These are phyloP conservation scores for Myotis lucifugus DNA, from an alignment of 2,113 vertebrate genomes.

Conservation along the genomic window DNA sequence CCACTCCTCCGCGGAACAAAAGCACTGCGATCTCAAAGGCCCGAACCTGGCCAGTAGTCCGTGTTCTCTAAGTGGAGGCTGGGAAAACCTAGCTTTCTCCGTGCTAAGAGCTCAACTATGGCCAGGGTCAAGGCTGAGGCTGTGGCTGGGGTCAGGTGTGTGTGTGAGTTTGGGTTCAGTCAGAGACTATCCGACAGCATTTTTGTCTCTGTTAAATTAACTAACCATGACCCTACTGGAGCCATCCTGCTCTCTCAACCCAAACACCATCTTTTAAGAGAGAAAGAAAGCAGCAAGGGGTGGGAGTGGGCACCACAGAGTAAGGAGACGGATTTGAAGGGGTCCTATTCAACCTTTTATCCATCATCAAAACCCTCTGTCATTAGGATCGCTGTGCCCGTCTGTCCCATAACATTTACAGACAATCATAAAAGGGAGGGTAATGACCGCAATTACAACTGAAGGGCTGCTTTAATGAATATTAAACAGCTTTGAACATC, in stretches of 20 bases:
- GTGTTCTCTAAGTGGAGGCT: neutral
- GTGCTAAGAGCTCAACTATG: neutral
- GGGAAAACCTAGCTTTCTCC: neutral
- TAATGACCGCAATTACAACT: conserved; percentile 83
- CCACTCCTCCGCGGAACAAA: neutral
- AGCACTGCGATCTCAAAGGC: neutral
- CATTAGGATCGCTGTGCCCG: conserved; percentile 65
- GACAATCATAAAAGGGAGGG: conserved; percentile 78
- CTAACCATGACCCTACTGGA: conserved; percentile 21
- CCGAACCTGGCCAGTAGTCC: neutral
- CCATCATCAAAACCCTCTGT: conserved; percentile 59
- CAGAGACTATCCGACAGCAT: neutral
- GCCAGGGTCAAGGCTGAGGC: neutral
- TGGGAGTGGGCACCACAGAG: neutral
- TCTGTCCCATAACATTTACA: conserved; percentile 76
- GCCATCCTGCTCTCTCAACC: conserved; percentile 21
- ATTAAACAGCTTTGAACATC: conserved; percentile 87
- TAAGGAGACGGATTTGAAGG: neutral
- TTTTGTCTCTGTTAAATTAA: conserved; percentile 48
- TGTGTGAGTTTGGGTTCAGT: neutral
- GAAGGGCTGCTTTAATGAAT: conserved; percentile 82
- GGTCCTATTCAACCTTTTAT: conserved; percentile 64
- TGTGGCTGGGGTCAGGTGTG: neutral
- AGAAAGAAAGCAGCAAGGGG: conserved; percentile 49
- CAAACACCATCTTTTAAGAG: conserved; percentile 50